phyloP scores from a whole-genome alignment of 2,113 vertebrate species.

The Procapra przewalskii region DNA sequence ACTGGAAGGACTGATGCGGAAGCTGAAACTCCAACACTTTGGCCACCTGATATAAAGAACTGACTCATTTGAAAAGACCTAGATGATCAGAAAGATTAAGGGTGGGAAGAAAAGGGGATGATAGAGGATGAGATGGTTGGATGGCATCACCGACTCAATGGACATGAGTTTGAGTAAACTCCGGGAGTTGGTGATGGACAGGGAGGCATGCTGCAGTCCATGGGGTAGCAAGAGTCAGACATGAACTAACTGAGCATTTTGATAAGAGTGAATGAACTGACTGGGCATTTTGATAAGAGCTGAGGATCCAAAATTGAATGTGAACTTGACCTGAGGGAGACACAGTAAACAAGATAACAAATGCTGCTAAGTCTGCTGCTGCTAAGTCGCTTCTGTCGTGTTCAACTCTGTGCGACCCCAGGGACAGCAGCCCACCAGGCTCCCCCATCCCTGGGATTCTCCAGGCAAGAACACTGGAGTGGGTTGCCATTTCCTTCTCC shows the following conservation, averaged over 20 bases:
- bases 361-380: too few relatives aligned
- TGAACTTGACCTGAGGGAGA: neutral
- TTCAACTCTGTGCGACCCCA: too few relatives aligned
- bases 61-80: neutral
- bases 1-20: neutral
- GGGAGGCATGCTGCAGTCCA: neutral
- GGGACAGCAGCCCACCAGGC: too few relatives aligned
- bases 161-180: neutral
- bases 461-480: too few relatives aligned
- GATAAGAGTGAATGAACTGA: neutral
- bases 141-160: neutral
- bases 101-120: neutral
- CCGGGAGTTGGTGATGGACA: accelerated
- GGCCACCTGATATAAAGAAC: neutral
- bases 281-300: neutral
- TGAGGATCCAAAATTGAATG: neutral
- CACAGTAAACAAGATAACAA: neutral
- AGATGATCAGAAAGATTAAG: neutral
- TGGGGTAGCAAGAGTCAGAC: neutral
- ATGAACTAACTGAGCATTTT: neutral
- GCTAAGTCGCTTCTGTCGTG: too few relatives aligned
- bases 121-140: neutral
- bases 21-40: neutral
- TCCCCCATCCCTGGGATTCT: too few relatives aligned
- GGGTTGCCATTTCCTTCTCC: too few relatives aligned